phyloP scores from a whole-genome alignment of 2,113 vertebrate species.

The Emydura subglobosa region DNA sequence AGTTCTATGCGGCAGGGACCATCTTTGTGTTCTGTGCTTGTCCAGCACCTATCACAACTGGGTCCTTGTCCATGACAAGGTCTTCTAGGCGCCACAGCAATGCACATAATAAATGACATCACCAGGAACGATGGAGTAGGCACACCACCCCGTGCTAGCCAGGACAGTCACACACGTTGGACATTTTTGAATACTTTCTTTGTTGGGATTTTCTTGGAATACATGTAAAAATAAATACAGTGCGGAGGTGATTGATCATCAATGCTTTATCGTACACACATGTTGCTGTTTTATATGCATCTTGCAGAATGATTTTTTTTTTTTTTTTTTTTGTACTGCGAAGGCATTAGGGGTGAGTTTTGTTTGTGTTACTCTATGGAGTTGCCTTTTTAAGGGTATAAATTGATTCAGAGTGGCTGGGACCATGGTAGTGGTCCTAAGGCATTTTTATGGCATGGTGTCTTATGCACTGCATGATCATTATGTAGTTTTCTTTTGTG shows the following conservation, averaged over 20 bases:
- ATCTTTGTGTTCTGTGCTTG: not conserved
- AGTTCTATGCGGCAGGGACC: not conserved
- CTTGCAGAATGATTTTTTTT: not conserved
- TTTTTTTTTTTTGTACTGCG: not conserved
- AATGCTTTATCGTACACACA: not conserved
- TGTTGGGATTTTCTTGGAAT: not conserved
- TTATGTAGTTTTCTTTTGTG: not conserved
- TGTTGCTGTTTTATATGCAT: not conserved
- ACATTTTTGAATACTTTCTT: not conserved
- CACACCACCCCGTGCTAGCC: not conserved
- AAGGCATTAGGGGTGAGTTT: not conserved
- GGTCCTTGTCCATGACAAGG: not conserved
- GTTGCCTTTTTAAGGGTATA: not conserved
- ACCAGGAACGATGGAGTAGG: not conserved
- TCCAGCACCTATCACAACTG: not conserved
- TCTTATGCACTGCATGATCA: not conserved
- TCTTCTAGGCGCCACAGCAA: not conserved
- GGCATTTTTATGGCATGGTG: conserved; percentile 36
- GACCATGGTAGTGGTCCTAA: not conserved
- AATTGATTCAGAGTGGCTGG: not conserved
- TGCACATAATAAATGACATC: not conserved
- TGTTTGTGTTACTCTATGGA: not conserved
- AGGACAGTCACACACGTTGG: not conserved
- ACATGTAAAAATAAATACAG: not conserved
- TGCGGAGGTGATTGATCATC: no score